Evolutionary conservation across 1,140 invertebrate species (phyloP).

Genomic region (Lepidurus couesii): DNA sequence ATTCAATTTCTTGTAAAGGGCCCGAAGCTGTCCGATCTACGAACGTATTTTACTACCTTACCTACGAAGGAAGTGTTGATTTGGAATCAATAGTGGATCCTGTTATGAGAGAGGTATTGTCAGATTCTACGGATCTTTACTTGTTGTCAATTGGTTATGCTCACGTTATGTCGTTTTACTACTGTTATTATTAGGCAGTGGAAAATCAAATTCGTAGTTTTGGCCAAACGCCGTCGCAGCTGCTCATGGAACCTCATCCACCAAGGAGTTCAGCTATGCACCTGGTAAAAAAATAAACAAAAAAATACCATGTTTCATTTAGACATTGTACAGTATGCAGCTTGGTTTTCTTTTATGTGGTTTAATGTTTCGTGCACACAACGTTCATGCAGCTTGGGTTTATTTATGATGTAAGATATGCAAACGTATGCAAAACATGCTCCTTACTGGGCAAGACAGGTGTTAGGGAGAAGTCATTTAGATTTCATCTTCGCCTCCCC

Average conservation of each 20-base stretch:
- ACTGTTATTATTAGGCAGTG: slow-evolving; percentile 56
- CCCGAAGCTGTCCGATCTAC: slow-evolving; percentile 94
- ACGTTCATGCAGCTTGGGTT: too few relatives aligned
- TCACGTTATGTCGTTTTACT: not conserved
- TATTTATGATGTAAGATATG: too few relatives aligned
- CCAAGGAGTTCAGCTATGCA: slow-evolving; percentile 97
- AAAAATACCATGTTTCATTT: not conserved
- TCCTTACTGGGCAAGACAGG: too few relatives aligned
- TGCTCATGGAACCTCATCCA: slow-evolving; percentile 95
- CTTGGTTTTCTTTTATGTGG: not conserved
- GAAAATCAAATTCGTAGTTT: slow-evolving; percentile 98
- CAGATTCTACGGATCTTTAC: slow-evolving; percentile 18
- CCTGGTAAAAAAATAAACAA: slow-evolving; percentile 58
- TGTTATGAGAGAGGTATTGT: slow-evolving; percentile 70
- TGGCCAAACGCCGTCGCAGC: slow-evolving; percentile 95
- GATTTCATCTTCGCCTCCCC: too few relatives aligned
- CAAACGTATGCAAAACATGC: too few relatives aligned
- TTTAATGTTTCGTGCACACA: not conserved
- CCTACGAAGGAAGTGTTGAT: slow-evolving; percentile 96
- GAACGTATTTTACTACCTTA: slow-evolving; percentile 99
- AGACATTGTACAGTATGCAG: not conserved
- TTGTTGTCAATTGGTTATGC: slow-evolving; percentile 20
- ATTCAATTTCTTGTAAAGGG: slow-evolving; percentile 50
- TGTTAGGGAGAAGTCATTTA: too few relatives aligned
- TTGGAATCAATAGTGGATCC: slow-evolving; percentile 83